Percentiles rank a stretch among this genome's conserved stretches.
phyloP scores from a whole-genome alignment of 2,113 vertebrate genomes.

The Eurypyga helias region DNA sequence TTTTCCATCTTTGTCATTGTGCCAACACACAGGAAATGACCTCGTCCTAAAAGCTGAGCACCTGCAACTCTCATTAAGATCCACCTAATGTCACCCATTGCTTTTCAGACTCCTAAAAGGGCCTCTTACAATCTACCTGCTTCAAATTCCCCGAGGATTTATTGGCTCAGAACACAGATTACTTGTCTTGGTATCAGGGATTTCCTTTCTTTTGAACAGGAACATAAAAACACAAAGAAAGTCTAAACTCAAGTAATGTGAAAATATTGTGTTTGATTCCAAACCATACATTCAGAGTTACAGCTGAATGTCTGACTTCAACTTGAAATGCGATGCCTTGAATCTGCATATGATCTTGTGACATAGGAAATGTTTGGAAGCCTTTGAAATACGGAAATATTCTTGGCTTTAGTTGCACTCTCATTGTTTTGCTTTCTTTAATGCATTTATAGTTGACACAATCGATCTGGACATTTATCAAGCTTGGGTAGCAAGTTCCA shows the following conservation, averaged over 20 bases:
- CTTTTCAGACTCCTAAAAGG: conserved; percentile 33
- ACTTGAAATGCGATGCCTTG: conserved; percentile 32
- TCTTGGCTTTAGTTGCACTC: conserved; percentile 15
- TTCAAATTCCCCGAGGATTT: conserved; percentile 56
- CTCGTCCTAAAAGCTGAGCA: conserved; percentile 34
- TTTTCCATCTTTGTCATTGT: conserved; percentile 44
- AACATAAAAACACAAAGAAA: conserved; percentile 56
- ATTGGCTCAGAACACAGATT: conserved; percentile 53
- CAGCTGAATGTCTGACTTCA: conserved; percentile 28
- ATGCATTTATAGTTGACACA: not conserved
- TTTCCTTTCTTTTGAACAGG: conserved; percentile 63
- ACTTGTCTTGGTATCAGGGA: conserved; percentile 53
- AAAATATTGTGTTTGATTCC: conserved; percentile 63
- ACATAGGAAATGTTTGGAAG: conserved; percentile 27
- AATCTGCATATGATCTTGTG: not conserved
- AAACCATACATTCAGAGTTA: conserved; percentile 29
- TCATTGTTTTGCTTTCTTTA: conserved; percentile 36
- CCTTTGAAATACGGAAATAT: not conserved
- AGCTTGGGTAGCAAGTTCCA: not conserved
- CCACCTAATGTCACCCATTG: not conserved
- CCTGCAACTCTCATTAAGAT: conserved; percentile 53
- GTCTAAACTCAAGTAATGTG: conserved; percentile 47
- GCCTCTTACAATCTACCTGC: conserved; percentile 56
- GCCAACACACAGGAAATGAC: conserved; percentile 52
- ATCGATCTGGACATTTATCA: not conserved